Evolutionary conservation across 2,888 invertebrate genomes (phyloP).

Genomic region (Agrilus biguttatus): DNA sequence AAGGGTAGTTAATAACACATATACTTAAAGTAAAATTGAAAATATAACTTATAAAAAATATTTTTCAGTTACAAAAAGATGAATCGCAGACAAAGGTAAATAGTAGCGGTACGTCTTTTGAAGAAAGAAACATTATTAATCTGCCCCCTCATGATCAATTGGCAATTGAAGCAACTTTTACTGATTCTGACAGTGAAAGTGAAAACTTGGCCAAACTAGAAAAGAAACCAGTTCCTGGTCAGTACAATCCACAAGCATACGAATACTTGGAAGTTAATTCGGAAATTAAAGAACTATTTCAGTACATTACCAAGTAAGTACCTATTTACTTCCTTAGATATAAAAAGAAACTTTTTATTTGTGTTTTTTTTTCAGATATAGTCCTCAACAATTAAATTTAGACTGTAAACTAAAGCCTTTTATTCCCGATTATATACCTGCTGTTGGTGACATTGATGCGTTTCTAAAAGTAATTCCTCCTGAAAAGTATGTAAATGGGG

Average conservation of each 20-base stretch:
- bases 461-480: slow-evolving; percentile 89
- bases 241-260: slow-evolving; percentile 73
- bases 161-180: slow-evolving; percentile 4
- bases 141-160: too few relatives aligned
- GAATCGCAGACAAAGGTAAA: too few relatives aligned
- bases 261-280: slow-evolving; percentile 65
- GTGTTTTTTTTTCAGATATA: slow-evolving; percentile 49
- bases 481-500: slow-evolving; percentile 35
- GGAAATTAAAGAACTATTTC: slow-evolving; percentile 85
- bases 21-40: too few relatives aligned
- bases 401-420: slow-evolving; percentile 87
- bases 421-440: slow-evolving; percentile 92
- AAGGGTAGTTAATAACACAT: too few relatives aligned
- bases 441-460: slow-evolving; percentile 97
- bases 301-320: slow-evolving; percentile 72
- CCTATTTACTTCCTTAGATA: neutral
- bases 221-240: slow-evolving; percentile 27
- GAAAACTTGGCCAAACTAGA: slow-evolving; percentile 12
- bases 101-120: too few relatives aligned
- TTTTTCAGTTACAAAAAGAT: too few relatives aligned
- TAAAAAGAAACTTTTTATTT: neutral
- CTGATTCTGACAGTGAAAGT: slow-evolving; percentile 20
- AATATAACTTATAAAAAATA: too few relatives aligned
- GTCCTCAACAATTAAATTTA: slow-evolving; percentile 81
- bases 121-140: too few relatives aligned